Evolutionary conservation across 37 sponge, comb jelly and placozoan species (phyloP).

Genomic region (Agelas oroides): DNA sequence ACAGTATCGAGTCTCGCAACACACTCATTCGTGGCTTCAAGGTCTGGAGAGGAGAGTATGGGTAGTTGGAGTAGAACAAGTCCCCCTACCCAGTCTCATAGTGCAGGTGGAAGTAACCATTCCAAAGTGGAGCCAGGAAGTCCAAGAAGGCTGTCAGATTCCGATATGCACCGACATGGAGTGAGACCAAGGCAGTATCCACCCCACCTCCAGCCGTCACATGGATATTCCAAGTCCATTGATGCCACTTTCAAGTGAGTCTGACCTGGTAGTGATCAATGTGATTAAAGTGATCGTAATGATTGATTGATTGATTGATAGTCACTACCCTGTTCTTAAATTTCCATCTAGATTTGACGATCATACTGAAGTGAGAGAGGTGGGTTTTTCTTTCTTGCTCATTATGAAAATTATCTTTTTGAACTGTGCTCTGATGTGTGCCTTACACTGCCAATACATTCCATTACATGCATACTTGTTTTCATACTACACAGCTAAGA

Average conservation of each 20-base stretch:
- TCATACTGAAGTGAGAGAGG: no score
- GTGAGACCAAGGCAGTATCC: neutral
- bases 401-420: no score
- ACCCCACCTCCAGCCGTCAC: neutral
- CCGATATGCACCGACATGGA: conserved; percentile 9
- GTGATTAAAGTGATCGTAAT: neutral
- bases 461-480: no score
- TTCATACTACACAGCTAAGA: neutral
- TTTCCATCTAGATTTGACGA: no score
- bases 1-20: conserved; percentile 35
- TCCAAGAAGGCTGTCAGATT: conserved; percentile 17
- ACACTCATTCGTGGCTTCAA: conserved; percentile 26
- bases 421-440: no score
- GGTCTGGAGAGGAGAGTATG: no score
- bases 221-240: conserved; percentile 2
- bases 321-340: neutral
- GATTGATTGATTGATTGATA: neutral
- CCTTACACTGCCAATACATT: no score
- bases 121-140: no score
- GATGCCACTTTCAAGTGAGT: conserved; percentile 9
- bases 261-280: neutral
- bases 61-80: no score
- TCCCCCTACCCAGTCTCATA: neutral
- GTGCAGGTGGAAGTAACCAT: neutral
- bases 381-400: neutral